phyloP scores from a whole-genome alignment of 2,797 vertebrate genomes.

The Myotis pilosus region DNA sequence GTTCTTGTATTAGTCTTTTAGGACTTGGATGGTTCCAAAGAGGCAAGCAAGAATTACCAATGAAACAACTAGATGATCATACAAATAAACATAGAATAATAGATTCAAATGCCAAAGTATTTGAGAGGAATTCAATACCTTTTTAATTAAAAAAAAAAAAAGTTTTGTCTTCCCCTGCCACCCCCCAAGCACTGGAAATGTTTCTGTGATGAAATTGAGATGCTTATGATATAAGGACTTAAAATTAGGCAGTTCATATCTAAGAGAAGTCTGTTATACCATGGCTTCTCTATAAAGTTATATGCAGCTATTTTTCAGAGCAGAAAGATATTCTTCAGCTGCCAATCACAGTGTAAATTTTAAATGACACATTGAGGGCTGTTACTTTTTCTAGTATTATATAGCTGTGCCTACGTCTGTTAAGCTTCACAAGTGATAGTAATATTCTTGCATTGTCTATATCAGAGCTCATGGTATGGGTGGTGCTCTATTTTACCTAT shows the following conservation, averaged over 20 bases:
- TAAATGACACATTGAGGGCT: neutral
- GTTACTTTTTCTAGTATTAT: neutral
- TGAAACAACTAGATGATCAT: neutral
- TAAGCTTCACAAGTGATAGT: neutral
- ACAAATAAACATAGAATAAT: neutral
- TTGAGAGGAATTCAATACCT: neutral
- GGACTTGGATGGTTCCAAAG: neutral
- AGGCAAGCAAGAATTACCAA: neutral
- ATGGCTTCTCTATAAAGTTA: neutral
- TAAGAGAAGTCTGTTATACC: neutral
- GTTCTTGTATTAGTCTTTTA: neutral
- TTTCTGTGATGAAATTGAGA: neutral
- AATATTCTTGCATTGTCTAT: neutral
- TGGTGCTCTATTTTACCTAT: neutral
- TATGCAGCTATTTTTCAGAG: neutral
- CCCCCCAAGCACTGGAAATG: neutral
- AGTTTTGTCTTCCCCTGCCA: accelerated
- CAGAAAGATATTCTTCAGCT: neutral
- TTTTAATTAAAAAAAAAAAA: neutral
- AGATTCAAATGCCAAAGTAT: neutral
- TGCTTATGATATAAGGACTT: constrained; percentile 24
- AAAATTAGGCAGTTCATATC: neutral
- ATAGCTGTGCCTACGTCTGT: neutral
- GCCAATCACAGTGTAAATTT: neutral
- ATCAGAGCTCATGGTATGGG: neutral